Evolutionary conservation across 2,888 invertebrate genomes (phyloP).

Genomic region (Steromphala cineraria): DNA sequence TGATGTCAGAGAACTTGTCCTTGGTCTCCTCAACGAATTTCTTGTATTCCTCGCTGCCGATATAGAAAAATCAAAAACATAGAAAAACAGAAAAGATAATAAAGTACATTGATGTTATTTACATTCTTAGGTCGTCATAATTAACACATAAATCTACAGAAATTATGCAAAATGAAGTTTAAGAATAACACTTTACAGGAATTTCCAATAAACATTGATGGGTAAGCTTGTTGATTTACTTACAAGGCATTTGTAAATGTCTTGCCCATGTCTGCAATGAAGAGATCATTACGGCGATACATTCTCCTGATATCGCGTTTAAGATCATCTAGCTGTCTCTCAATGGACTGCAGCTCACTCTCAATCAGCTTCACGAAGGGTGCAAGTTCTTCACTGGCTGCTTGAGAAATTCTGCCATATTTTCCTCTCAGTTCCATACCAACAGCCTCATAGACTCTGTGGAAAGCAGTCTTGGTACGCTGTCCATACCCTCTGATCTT

Average conservation of each 20-base stretch:
- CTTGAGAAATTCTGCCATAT: slow-evolving; percentile 44
- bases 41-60: background rate
- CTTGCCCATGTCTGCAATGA: slow-evolving; percentile 50
- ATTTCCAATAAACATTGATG: background rate
- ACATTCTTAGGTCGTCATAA: too few relatives aligned
- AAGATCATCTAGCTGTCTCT: slow-evolving; percentile 10
- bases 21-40: background rate
- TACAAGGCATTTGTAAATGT: slow-evolving; percentile 9
- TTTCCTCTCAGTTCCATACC: slow-evolving; percentile 31
- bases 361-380: slow-evolving; percentile 44
- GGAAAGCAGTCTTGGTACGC: background rate
- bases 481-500: background rate
- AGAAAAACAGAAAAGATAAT: too few relatives aligned
- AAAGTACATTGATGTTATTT: too few relatives aligned
- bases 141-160: too few relatives aligned
- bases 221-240: background rate
- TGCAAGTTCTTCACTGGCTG: slow-evolving; percentile 46
- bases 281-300: slow-evolving; percentile 54
- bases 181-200: background rate
- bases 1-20: background rate
- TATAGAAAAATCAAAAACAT: background rate
- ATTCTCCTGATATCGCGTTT: slow-evolving; percentile 47
- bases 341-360: slow-evolving; percentile 34
- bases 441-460: background rate
- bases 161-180: background rate